Evolutionary conservation across 2,888 invertebrate genomes (phyloP), one percentile per base, ranked within the genome.

Genomic region (Drosophila colorata): DNA sequence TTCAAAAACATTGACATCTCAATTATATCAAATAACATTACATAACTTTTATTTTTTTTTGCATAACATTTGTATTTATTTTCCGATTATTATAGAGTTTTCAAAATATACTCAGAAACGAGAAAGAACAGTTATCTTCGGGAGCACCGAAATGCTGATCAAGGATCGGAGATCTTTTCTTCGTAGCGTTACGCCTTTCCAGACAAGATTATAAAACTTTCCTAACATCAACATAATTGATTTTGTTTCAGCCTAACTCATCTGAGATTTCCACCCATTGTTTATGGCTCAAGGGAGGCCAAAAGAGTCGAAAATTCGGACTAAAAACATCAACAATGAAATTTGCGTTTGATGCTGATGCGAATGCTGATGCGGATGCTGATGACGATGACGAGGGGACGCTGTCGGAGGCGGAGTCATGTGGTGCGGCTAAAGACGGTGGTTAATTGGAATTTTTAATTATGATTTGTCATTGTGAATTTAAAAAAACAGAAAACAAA

Each of bases 391-490:
- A 28, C 8, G 28, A 28, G 28, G 28, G 25, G 20, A 18, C 20
- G 28, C 40, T 40, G 48, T 6, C 16, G 20, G 31, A 14, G 44
- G 37, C 18, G 31, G 43, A 14, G 31, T 11, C 18, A 44, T 33
- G 73, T 47, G 38, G 55, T 37, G 56, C 48, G 74, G 38, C 41
- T 18, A 49, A 78, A 56, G 52, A 73, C 51, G 56, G 33, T 69
- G 77, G 78, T 68, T 88, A 88, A 82, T 88, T 87, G 87, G 68
- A 88, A 82, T 82, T 88, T 88, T 82, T 82, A 82, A 82, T 82
- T 82, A 88, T 88, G 81, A 82, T 88, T 81, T 82, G 81, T 83
- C 87, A 83, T 63, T 72, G 67, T 64, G 40, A 73, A 63, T 52
- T 49, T 37, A 51, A 37, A 18, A 52, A 5, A 38, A 63, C n/a